Evolutionary conservation across 2,888 invertebrate species (phyloP), one percentile per base, ranked within the genome.

Genomic region (Drosophila ustulata): DNA sequence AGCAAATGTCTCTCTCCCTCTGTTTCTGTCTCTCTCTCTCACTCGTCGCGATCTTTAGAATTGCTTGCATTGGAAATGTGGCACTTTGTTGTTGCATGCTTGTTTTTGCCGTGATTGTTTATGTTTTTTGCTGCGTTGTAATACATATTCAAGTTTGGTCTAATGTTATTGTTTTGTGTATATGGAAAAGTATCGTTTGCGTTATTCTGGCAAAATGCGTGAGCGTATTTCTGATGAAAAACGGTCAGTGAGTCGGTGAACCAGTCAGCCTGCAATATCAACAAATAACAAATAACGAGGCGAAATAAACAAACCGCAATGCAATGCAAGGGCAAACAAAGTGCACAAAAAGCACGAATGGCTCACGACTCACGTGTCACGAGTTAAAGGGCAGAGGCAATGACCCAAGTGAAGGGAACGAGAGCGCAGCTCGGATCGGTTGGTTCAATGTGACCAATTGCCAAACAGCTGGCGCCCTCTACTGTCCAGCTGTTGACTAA

Each of bases 401-500:
- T 65, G 71, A 70, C 61, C 71, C 56, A 71, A 56, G 46, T 13
- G 7, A 41, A 25, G 46, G 13, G 18, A 41, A 45, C 25, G 11
- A 23, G 25, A 25, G 25, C 45, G 39, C 39, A 41, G 18, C 18
- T 41, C 39, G 39, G 13, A 41, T 13, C 41, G 23, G 32, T 55
- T 59, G 26, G 28, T 51, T 57, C 73, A 70, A 70, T 65, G 51
- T 55, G 57, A 53, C 57, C 59, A 64, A 69, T 50, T 66, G 46
- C 13, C 23, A 59, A 75, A 75, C 75, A 78, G 75, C 78, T 66
- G 56, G 71, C 49, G 56, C 58, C 68, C 61, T 76, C 65, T 58
- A 57, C 52, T 67, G 74, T 73, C 74, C 78, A 75, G 75, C 78
- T 75, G 75, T 75, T 75, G 69, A 55, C n/a, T 37, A n/a, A 37